These are phyloP conservation scores for Cactoblastis cactorum DNA, from an alignment of 2,888 invertebrate genomes.

Conservation along the genomic window DNA sequence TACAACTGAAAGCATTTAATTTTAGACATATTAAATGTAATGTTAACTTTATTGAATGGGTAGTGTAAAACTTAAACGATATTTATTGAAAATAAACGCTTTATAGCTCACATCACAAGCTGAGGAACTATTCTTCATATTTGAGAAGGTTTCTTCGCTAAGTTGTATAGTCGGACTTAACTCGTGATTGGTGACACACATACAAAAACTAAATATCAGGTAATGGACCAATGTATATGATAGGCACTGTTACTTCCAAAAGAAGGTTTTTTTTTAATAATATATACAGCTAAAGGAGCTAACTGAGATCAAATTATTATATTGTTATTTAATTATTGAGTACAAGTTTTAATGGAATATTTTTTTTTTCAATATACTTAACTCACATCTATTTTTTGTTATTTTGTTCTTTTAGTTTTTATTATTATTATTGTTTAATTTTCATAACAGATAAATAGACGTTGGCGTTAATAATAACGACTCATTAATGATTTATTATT, in stretches of 20 bases:
- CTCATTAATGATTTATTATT: slow-evolving; percentile 53
- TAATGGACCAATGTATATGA: slow-evolving; percentile 69
- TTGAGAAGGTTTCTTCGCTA: slow-evolving; percentile 47
- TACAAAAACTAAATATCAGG: slow-evolving; percentile 37
- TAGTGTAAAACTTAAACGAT: slow-evolving; percentile 54
- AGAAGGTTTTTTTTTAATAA: slow-evolving; percentile 46
- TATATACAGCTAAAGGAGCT: slow-evolving; percentile 58
- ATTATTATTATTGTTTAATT: slow-evolving; percentile 74
- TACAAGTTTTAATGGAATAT: slow-evolving; percentile 77
- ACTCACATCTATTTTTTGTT: slow-evolving; percentile 75
- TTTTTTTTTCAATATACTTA: slow-evolving; percentile 71
- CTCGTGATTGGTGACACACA: slow-evolving; percentile 31
- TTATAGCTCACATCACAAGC: slow-evolving; percentile 55
- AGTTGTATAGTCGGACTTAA: slow-evolving; percentile 35
- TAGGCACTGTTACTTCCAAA: slow-evolving; percentile 58
- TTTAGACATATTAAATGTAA: slow-evolving; percentile 75
- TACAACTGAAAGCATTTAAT: slow-evolving; percentile 79
- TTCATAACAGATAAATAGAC: slow-evolving; percentile 53
- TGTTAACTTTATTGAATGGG: slow-evolving; percentile 64
- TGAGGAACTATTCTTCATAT: slow-evolving; percentile 46
- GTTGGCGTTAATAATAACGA: slow-evolving; percentile 52
- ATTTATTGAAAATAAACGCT: slow-evolving; percentile 68
- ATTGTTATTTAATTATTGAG: slow-evolving; percentile 79
- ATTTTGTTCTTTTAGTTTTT: slow-evolving; percentile 78
- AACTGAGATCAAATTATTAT: slow-evolving; percentile 76